Evolutionary conservation across 2,797 vertebrate species (phyloP).

Genomic region (Lepilemur septentrionalis): DNA sequence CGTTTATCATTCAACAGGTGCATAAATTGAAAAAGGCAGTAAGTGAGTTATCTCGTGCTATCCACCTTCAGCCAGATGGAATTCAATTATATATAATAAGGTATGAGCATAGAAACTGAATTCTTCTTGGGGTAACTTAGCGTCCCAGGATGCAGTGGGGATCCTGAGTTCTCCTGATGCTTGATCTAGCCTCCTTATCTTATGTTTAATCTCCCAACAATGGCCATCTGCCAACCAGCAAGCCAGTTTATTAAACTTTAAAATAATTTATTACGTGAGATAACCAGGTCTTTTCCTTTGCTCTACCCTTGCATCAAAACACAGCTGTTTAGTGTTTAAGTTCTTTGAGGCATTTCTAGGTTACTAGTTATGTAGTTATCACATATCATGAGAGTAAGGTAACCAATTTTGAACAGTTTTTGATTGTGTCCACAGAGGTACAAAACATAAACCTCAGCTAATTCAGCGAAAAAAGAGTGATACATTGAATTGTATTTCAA

Average conservation of each 20-base stretch:
- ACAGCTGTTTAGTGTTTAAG: neutral
- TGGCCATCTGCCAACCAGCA: neutral
- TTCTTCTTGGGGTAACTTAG: neutral
- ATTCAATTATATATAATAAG: conserved; percentile 85
- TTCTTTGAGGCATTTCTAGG: neutral
- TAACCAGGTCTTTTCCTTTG: neutral
- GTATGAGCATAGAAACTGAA: conserved; percentile 73
- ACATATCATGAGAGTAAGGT: neutral
- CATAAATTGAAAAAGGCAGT: conserved; percentile 82
- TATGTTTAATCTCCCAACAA: neutral
- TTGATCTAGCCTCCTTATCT: neutral
- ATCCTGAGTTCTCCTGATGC: neutral
- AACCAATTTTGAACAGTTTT: neutral
- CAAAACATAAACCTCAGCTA: neutral
- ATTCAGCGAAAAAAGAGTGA: neutral
- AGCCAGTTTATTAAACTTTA: neutral
- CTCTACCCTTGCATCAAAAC: neutral
- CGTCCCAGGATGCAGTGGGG: neutral
- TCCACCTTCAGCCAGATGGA: conserved; percentile 86
- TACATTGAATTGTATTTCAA: neutral
- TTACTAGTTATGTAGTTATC: neutral
- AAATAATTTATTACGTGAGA: neutral
- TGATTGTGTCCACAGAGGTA: neutral
- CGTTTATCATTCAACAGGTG: conserved; percentile 78
- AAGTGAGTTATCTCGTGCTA: conserved; percentile 85